phyloP scores from a whole-genome alignment of 2,888 invertebrate species.

The Erebia epiphron region DNA sequence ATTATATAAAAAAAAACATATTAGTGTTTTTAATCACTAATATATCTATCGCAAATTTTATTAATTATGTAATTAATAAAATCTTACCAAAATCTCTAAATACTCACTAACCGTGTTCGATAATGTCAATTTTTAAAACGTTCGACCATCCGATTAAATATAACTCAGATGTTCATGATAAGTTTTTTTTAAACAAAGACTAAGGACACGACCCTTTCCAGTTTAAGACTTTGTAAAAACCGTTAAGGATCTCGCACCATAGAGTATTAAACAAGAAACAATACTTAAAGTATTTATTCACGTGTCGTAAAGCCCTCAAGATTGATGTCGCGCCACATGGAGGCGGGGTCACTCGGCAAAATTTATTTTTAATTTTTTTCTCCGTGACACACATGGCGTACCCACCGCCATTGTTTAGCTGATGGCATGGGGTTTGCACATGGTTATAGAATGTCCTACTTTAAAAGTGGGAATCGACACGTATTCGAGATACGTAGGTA shows the following conservation, averaged over 20 bases:
- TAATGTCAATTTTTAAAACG: too few species aligned
- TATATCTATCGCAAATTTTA: too few species aligned
- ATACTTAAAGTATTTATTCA: slow-evolving; percentile 55
- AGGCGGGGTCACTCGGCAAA: slow-evolving; percentile 51
- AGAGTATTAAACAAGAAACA: slow-evolving; percentile 28
- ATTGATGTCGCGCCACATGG: slow-evolving; percentile 52
- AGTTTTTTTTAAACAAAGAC: background rate
- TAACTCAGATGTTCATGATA: too few species aligned
- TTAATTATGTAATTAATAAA: too few species aligned
- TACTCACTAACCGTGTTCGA: too few species aligned
- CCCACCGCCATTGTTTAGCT: slow-evolving; percentile 42
- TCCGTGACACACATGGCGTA: slow-evolving; percentile 57
- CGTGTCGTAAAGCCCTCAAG: slow-evolving; percentile 48
- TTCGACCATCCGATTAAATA: too few species aligned
- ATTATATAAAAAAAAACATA: too few species aligned
- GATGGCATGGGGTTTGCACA: slow-evolving; percentile 43
- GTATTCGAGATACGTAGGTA: background rate
- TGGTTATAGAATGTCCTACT: slow-evolving; percentile 37
- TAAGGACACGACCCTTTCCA: background rate
- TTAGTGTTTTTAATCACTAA: too few species aligned
- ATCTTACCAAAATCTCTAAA: too few species aligned
- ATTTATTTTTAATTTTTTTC: slow-evolving; percentile 51
- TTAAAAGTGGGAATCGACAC: slow-evolving; percentile 18
- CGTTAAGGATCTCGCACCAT: slow-evolving; percentile 25
- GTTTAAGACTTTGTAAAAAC: slow-evolving; percentile 25